Conservation (phyloP, 1,140 invertebrate genomes). For the Drosophila nigromelanica region DNA sequence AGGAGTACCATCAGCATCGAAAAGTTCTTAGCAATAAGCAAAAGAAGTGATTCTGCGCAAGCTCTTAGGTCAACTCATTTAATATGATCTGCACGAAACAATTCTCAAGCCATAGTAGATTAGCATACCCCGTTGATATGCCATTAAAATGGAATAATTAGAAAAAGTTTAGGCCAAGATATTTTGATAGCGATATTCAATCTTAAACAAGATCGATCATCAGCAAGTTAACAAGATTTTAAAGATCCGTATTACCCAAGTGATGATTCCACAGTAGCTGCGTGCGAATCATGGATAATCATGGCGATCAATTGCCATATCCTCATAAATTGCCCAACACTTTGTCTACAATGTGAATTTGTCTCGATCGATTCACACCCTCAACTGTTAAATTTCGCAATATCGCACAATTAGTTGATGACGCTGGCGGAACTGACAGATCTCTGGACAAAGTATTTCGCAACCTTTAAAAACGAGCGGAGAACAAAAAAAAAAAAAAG, state of each 20-base stretch:
- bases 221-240: too few species aligned
- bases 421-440: conserved; percentile 16
- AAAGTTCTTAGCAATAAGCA: conserved; percentile 26
- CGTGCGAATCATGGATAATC: conserved; percentile 20
- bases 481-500: conserved; percentile 4
- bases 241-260: too few species aligned
- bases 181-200: too few species aligned
- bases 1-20: conserved; percentile 29
- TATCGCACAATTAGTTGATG: conserved; percentile 44
- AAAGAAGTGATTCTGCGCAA: conserved; percentile 35
- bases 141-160: conserved; percentile 1
- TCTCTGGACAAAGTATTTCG: conserved; percentile 39
- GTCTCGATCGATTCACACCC: conserved; percentile 33
- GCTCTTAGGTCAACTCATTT: conserved; percentile 20
- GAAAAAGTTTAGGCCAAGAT: background rate
- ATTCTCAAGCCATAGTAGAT: background rate
- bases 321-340: conserved; percentile 26
- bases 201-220: too few species aligned
- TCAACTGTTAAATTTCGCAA: conserved; percentile 48
- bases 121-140: background rate
- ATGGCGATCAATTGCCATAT: conserved; percentile 16
- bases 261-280: conserved; percentile 5
- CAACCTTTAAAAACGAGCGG: conserved; percentile 23
- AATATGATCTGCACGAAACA: conserved; percentile 13
- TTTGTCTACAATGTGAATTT: conserved; percentile 18